Base-by-base conservation (phyloP, 2,113 vertebrate genomes). In the Gobiocypris rarus region DNA sequence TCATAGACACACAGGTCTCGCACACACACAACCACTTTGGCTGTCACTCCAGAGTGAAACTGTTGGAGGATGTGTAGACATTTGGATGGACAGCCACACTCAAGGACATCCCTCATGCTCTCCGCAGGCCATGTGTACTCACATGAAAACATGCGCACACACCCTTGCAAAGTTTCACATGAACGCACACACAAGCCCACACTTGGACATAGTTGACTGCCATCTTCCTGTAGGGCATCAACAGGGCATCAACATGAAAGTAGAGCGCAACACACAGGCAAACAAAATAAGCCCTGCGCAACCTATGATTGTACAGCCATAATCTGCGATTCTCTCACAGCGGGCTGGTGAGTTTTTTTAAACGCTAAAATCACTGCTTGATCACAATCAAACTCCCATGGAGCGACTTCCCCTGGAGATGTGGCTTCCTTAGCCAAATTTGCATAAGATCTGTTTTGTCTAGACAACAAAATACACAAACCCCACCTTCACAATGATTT, bases 371-470 rank as follows among this genome's bases (percentile, higher is more conserved):
- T 85, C 76, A 63, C 58, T 74, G 76, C 83, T 74, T 45, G 65
- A 85, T 85, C 78, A 61, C 67, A 85, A 74, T 61, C 76, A 78
- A 52, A 45, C 76, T 34, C 83, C 76, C 5, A 45, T 34, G 78
- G 83, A 61, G 67, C 8, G 56, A 59, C 52, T 74, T 73, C 75
- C 83, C 26, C 73, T 76, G 61, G 82, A 75, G 82, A 76, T 63
- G 38, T 75, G 56, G 56, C 69, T 63, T 83, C 82, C 82, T 75
- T 83, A 74, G 69, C 9, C 56, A 22, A 54, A 85, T 85, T 85
- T 85, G 76, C 83, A 85, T 85, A 70, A 50, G 83, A 71, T 80
- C 78, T 74, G 78, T 80, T 85, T 73, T 63, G 83, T 85, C 83
- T 85, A 85, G 83, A 85, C 83, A 74, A 81, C 67, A 61, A 85